phyloP scores from a whole-genome alignment of 1,140 invertebrate genomes.

The Diprion similis region DNA sequence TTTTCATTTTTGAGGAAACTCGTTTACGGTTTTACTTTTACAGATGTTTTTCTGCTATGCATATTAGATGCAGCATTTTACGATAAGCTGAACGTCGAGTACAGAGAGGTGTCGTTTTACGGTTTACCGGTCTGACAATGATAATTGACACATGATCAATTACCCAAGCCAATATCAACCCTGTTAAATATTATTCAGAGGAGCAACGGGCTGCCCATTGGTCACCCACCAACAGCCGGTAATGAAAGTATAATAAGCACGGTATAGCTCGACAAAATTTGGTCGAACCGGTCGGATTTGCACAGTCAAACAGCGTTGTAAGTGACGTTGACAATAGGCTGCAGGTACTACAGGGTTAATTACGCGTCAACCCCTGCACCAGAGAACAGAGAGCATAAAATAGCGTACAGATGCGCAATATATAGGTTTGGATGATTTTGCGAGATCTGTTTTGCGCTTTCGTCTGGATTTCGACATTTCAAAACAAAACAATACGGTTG shows the following conservation, averaged over 20 bases:
- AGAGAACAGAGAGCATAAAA: no score
- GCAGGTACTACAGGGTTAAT: no score
- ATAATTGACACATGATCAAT: constrained; percentile 3
- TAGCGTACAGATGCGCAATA: no score
- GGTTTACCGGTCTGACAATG: background rate
- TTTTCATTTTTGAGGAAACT: no score
- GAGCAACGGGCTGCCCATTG: background rate
- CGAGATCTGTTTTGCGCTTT: no score
- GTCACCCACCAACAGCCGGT: background rate
- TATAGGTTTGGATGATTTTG: no score
- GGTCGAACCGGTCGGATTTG: background rate
- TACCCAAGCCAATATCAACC: background rate
- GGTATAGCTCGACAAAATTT: background rate
- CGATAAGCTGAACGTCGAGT: background rate
- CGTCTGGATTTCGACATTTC: no score
- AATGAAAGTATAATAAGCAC: constrained; percentile 1
- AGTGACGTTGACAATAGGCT: background rate
- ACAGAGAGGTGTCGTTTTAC: background rate
- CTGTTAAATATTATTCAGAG: background rate
- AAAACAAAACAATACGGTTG: no score
- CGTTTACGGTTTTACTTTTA: no score
- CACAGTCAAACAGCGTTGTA: background rate
- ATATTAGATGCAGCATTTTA: background rate
- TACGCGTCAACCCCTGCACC: no score
- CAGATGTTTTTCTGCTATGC: background rate